phyloP scores from a whole-genome alignment of 1,140 invertebrate genomes.

The Steinernema feltiae region DNA sequence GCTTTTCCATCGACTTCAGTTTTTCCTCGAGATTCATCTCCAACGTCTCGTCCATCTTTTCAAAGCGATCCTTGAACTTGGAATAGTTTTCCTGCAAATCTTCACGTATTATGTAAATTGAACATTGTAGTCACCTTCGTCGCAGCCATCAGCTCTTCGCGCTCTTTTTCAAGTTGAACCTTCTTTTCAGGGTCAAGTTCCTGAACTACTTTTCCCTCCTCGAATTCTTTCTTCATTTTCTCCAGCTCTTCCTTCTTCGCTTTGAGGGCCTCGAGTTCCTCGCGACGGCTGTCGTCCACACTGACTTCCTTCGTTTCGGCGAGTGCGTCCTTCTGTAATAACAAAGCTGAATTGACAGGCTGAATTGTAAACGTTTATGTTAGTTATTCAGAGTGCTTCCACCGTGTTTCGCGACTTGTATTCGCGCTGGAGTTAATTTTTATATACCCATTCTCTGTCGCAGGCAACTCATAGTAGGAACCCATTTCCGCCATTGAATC shows the following conservation, averaged over 20 bases:
- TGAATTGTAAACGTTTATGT: background rate
- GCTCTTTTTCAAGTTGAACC: slow-evolving; percentile 1
- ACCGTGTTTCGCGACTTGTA: too few species aligned
- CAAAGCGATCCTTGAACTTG: slow-evolving; percentile 42
- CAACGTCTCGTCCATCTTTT: slow-evolving; percentile 36
- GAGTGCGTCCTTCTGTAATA: slow-evolving; percentile 46
- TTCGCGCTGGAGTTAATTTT: too few species aligned
- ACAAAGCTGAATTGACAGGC: slow-evolving; percentile 3
- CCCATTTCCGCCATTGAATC: too few species aligned
- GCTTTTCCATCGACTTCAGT: slow-evolving; percentile 36
- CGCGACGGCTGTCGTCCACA: slow-evolving; percentile 47
- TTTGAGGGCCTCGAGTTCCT: slow-evolving; percentile 45
- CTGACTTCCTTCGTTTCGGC: slow-evolving; percentile 37
- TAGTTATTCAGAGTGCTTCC: background rate
- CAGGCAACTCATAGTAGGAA: too few species aligned
- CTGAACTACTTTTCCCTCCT: slow-evolving; percentile 37
- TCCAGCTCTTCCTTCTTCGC: slow-evolving; percentile 44
- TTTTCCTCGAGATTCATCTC: slow-evolving; percentile 39
- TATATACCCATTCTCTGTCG: too few species aligned
- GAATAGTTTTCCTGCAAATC: slow-evolving; percentile 43
- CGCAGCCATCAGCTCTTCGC: background rate
- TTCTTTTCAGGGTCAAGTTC: slow-evolving; percentile 2
- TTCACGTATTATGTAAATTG: background rate
- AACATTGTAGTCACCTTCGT: slow-evolving; percentile 4
- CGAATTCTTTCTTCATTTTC: slow-evolving; percentile 50